Evolutionary conservation across 2,113 vertebrate genomes (phyloP).

Genomic region (Lichenostomus cassidix): DNA sequence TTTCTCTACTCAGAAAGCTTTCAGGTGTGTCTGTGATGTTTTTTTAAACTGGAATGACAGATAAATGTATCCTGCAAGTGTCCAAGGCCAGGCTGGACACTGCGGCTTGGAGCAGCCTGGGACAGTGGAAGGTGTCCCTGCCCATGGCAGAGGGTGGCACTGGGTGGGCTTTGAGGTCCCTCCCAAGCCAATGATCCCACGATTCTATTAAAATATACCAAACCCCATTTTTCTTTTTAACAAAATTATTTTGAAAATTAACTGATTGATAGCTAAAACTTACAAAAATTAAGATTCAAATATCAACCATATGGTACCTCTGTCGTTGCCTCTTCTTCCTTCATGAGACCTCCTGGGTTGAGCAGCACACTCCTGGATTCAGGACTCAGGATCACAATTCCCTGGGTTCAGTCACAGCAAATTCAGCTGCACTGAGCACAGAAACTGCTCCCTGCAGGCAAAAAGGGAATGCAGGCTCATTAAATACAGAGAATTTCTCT

Average conservation of each 20-base stretch:
- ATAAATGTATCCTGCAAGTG: neutral
- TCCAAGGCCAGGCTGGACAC: accelerated
- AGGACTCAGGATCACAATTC: neutral
- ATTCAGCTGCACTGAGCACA: neutral
- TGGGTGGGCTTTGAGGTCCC: too few relatives aligned
- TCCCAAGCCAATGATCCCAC: too few relatives aligned
- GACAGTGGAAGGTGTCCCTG: accelerated
- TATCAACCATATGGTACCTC: accelerated
- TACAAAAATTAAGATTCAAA: neutral
- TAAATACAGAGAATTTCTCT: neutral
- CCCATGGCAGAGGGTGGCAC: too few relatives aligned
- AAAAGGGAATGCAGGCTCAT: neutral
- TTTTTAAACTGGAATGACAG: neutral
- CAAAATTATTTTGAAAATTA: neutral
- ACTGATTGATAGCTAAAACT: neutral
- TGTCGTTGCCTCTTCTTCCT: neutral
- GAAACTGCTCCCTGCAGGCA: neutral
- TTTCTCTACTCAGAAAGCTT: neutral
- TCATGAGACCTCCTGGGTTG: neutral
- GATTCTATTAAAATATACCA: neutral
- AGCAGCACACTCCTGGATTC: neutral
- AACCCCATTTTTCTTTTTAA: neutral
- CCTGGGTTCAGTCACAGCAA: neutral
- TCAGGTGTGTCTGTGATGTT: neutral
- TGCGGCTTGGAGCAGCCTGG: neutral